phyloP scores from a whole-genome alignment of 2,888 invertebrate genomes.

The Drosophila glabriapex region DNA sequence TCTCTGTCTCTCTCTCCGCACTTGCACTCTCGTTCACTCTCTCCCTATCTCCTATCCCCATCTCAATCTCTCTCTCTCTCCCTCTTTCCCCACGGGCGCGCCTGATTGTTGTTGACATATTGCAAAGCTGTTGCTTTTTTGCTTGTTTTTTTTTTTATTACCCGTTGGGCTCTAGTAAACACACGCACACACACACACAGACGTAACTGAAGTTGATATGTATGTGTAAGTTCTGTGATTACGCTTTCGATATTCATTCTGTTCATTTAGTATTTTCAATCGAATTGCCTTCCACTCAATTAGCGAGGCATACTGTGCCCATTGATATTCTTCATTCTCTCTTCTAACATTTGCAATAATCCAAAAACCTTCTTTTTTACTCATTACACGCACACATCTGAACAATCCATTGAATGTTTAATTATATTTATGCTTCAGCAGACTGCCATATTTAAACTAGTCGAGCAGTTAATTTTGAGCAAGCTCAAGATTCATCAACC shows the following conservation, averaged over 20 bases:
- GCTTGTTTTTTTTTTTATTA: slow-evolving; percentile 15
- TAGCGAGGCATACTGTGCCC: background rate
- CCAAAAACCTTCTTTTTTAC: no score
- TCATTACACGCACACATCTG: background rate
- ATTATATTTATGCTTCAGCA: background rate
- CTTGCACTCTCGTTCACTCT: slow-evolving; percentile 2
- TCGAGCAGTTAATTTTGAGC: background rate
- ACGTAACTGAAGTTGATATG: background rate
- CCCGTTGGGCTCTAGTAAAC: slow-evolving; percentile 36
- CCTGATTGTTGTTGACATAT: slow-evolving; percentile 47
- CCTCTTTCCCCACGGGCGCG: slow-evolving; percentile 5
- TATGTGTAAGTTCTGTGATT: background rate
- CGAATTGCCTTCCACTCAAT: slow-evolving; percentile 4
- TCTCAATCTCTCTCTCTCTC: background rate
- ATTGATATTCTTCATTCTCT: slow-evolving; percentile 11
- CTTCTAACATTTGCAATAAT: background rate
- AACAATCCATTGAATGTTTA: background rate
- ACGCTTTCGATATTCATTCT: slow-evolving; percentile 24
- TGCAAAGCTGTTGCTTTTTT: slow-evolving; percentile 39
- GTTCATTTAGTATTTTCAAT: slow-evolving; percentile 5
- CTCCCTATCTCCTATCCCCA: background rate
- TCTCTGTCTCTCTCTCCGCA: background rate
- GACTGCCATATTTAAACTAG: background rate
- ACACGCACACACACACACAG: slow-evolving; percentile 6
- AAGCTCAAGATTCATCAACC: background rate